Evolutionary conservation across 2,888 invertebrate genomes (phyloP), one percentile per base, ranked within the genome.

Genomic region (Eilema depressum): DNA sequence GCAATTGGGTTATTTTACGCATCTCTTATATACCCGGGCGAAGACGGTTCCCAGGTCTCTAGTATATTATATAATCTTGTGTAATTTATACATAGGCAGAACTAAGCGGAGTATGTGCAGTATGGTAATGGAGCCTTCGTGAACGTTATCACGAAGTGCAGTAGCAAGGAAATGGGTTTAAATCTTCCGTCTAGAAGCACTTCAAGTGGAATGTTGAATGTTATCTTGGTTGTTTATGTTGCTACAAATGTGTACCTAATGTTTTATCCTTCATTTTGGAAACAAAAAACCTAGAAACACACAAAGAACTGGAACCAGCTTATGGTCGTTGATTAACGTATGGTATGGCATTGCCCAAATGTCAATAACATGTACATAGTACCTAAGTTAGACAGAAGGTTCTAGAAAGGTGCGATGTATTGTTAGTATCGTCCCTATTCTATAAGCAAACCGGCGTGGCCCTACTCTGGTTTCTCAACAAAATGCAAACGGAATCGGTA

Each of bases 121-220:
- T n/a, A n/a, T n/a, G n/a, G n/a, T 86, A 86, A 76, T 56, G 30
- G 74, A 74, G 76, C 76, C 73, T 85, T 85, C 87, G 86, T 88
- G 88, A 82, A 73, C 78, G 80, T 79, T 88, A 89, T 88, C 88
- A 82, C 77, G 66, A 74, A 81, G 77, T 87, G 85, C 84, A 87
- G 84, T 77, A 77, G 79, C 71, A 74, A 82, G 87, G 82, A 85
- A 88, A 83, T 65, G 56, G 23, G 33, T 56, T 76, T 78, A 76
- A 77, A 69, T 74, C 76, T 82, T 80, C 72, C 71, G 81, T 57
- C 63, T 78, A 68, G 73, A 75, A 73, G 69, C 78, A 75, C 74
- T 80, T 74, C 68, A 80, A 74, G 68, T 63, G 30, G 59, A 64
- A 60, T 60, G 14, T 65, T 66, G 23, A 57, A 37, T 56, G 28